Base-by-base conservation (phyloP, 2,888 invertebrate species). In the Diplolepis rosae region DNA sequence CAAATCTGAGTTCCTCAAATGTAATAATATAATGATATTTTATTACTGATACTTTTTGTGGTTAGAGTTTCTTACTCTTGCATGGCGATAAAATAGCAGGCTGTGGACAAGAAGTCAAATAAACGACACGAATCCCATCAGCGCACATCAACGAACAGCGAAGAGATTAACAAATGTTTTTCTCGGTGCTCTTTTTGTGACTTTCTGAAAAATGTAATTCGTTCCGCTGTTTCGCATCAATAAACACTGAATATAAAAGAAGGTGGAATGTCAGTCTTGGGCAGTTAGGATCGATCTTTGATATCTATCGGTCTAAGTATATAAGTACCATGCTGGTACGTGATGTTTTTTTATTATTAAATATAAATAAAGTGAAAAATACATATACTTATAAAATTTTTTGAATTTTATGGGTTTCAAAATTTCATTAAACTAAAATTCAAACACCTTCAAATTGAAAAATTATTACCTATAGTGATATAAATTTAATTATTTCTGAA, bases 201-300 rank as follows among this genome's bases (percentile, higher is more conserved):
- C 75, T 81, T 85, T 84, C 86, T 88, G 87, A 84, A 88, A 88
- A 86, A 84, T 80, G 76, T 80, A 80, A 80, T 82, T 82, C 80
- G 82, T 83, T 87, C 84, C 78, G 73, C 79, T 80, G 86, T 83
- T 75, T 84, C 83, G 87, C 87, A 86, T 86, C 87, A 79, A 76
- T 86, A 82, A 85, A 79, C 82, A 56, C 76, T 69, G 84, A 83
- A 87, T 88, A 88, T 88, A 88, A 88, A 88, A 87, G 88, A 83
- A 81, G 75, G 75, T 69, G 70, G 72, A 75, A 77, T 76, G 71
- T 74, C 77, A 77, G 70, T 75, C 73, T 79, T 78, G 75, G 80
- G 70, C 86, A 89, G 88, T 89, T 81, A 80, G 77, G 77, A 80
- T 79, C 77, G 74, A 85, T 82, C 82, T 80, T 82, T 82, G 80